These are phyloP conservation scores for Leptopilina drosophilae DNA, from an alignment of 2,888 invertebrate species.

Conservation along the genomic window DNA sequence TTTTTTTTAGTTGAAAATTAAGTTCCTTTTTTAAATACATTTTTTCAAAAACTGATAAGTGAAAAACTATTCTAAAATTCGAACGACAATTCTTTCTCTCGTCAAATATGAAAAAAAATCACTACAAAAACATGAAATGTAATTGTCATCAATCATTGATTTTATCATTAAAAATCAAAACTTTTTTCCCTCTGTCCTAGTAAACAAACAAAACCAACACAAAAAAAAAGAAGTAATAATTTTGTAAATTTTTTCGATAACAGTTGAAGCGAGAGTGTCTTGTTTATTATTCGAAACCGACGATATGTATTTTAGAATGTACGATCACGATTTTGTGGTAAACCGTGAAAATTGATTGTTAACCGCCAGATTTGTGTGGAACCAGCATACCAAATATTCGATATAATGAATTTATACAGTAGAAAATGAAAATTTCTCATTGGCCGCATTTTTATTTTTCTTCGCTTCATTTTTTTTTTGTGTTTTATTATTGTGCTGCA, in stretches of 20 bases:
- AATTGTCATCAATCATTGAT: neutral
- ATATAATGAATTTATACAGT: neutral
- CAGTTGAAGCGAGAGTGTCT: neutral
- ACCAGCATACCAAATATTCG: constrained; percentile 7
- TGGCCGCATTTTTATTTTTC: neutral
- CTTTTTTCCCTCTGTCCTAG: neutral
- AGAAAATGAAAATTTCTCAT: constrained; percentile 1
- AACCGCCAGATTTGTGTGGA: constrained; percentile 13
- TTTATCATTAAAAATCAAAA: neutral
- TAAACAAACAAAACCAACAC: too few species aligned
- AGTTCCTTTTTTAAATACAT: too few species aligned
- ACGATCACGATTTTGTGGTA: constrained; percentile 16
- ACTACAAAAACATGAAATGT: too few species aligned
- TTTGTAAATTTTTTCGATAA: neutral
- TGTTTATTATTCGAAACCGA: constrained; percentile 14
- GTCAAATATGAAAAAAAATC: too few species aligned
- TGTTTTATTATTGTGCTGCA: too few species aligned
- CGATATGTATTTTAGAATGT: neutral
- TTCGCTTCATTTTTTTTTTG: neutral
- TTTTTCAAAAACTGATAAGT: too few species aligned
- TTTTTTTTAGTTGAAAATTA: too few species aligned
- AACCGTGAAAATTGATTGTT: constrained; percentile 20
- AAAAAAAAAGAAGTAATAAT: too few species aligned
- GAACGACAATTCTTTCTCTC: too few species aligned
- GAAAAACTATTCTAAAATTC: too few species aligned